Evolutionary conservation across 2,113 vertebrate species (phyloP).

Genomic region (Urocynchramus pylzowi): DNA sequence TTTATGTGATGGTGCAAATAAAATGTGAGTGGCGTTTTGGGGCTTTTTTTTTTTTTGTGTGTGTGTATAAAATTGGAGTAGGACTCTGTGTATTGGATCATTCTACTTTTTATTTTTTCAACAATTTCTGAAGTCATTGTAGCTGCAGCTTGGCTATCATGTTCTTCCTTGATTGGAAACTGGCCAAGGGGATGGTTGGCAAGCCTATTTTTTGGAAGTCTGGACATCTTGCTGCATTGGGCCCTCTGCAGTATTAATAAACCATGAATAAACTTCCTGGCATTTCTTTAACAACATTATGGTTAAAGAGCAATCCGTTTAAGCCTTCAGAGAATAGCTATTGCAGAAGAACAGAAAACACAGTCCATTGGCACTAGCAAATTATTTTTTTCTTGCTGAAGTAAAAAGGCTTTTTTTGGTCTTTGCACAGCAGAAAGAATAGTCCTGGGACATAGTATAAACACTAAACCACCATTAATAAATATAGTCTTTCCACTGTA

Average conservation of each 20-base stretch:
- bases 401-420: background rate
- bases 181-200: constrained; percentile 4
- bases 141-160: constrained; percentile 7
- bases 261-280: constrained; percentile 41
- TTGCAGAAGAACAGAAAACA: constrained; percentile 20
- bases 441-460: background rate
- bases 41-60: background rate
- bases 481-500: background rate
- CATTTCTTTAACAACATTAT: constrained; percentile 33
- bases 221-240: constrained; percentile 28
- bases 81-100: background rate
- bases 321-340: constrained; percentile 14
- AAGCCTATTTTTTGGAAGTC: constrained; percentile 27
- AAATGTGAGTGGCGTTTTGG: background rate
- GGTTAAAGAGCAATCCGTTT: constrained; percentile 16
- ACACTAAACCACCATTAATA: background rate
- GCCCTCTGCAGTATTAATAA: constrained; percentile 50
- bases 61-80: background rate
- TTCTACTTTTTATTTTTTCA: background rate
- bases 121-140: background rate
- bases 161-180: constrained; percentile 24
- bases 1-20: background rate
- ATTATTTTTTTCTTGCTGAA: background rate
- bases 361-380: background rate
- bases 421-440: background rate